Conservation (phyloP, 2,797 vertebrate species). For the Nyctibius grandis region DNA sequence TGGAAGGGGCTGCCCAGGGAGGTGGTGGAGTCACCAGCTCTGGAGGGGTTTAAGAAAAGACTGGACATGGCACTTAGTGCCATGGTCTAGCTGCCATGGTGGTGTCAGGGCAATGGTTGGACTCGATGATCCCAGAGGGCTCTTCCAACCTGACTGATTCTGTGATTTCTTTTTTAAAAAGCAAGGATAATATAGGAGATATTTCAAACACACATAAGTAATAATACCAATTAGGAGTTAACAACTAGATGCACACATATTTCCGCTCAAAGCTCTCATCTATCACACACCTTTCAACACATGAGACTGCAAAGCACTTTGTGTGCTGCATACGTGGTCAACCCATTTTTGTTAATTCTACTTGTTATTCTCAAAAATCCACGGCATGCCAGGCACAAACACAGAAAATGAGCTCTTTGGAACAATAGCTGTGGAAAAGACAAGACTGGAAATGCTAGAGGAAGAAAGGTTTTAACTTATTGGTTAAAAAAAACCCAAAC, state of each 20-base stretch:
- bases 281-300: neutral
- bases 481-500: neutral
- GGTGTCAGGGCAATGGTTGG: no score
- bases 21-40: no score
- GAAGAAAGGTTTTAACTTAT: neutral
- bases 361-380: neutral
- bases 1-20: no score
- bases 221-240: neutral
- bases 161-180: no score
- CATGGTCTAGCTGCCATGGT: no score
- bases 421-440: neutral
- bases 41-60: no score
- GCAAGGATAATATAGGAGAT: neutral
- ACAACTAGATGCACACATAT: neutral
- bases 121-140: no score
- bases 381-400: neutral
- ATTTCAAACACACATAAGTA: neutral
- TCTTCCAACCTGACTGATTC: no score
- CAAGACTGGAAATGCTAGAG: neutral
- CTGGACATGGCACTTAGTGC: no score
- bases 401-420: neutral
- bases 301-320: neutral
- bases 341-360: neutral
- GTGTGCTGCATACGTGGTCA: accelerated
- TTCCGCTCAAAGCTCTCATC: neutral